Evolutionary conservation across 2,113 vertebrate species (phyloP).

Genomic region (Microtus montanus): DNA sequence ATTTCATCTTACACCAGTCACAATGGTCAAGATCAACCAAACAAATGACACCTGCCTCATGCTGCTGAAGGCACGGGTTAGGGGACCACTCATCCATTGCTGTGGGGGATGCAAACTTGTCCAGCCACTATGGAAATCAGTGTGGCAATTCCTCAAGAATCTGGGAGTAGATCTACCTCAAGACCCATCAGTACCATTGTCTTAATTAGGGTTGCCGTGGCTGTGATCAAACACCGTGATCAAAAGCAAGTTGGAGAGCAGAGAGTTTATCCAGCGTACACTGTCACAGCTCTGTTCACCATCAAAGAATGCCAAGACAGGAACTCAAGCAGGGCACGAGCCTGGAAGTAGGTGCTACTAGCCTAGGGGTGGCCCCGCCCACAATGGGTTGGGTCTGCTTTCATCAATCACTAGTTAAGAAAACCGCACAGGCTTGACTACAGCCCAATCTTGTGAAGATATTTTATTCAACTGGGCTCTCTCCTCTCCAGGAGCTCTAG

Average conservation of each 20-base stretch:
- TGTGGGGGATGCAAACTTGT: neutral
- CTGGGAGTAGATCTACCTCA: neutral
- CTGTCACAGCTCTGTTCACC: neutral
- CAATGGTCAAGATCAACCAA: neutral
- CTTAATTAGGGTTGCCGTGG: neutral
- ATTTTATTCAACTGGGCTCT: neutral
- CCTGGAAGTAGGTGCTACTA: neutral
- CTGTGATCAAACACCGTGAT: neutral
- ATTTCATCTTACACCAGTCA: neutral
- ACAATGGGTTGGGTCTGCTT: neutral
- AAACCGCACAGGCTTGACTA: neutral
- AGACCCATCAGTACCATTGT: neutral
- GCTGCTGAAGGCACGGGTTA: neutral
- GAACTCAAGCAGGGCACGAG: neutral
- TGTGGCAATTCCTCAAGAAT: neutral
- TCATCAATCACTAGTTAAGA: neutral
- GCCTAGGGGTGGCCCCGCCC: neutral
- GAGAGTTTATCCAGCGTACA: neutral
- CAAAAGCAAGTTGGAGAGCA: neutral
- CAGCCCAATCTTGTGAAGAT: neutral
- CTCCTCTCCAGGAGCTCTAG: neutral
- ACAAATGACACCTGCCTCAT: neutral
- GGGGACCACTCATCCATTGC: neutral
- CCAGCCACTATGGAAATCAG: neutral
- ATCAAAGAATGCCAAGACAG: neutral